Conservation (phyloP, 2,888 invertebrate species). For the Agonopterix alstromeriana region DNA sequence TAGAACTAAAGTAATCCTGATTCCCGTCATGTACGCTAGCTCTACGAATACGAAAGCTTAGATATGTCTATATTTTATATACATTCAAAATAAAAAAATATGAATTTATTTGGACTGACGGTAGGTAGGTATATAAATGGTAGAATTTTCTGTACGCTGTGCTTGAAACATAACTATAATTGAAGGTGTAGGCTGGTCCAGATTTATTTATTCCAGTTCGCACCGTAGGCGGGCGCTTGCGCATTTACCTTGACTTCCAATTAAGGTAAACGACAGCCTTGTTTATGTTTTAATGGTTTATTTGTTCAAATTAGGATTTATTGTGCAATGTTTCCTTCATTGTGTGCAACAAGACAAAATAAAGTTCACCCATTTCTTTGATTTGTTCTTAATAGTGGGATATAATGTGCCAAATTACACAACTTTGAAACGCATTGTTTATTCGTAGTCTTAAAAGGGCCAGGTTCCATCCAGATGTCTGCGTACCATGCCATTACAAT, state of each 20-base stretch:
- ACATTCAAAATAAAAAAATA: too few species aligned
- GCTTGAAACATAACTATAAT: conserved; percentile 24
- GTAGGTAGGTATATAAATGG: too few species aligned
- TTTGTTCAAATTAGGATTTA: conserved; percentile 48
- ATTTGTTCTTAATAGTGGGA: not conserved
- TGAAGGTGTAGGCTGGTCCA: conserved; percentile 54
- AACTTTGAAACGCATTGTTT: not conserved
- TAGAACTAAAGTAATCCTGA: too few species aligned
- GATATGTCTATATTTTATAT: too few species aligned
- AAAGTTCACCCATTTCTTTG: not conserved
- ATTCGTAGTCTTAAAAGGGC: conserved; percentile 13
- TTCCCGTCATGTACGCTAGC: too few species aligned
- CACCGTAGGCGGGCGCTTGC: conserved; percentile 37
- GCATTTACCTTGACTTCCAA: conserved; percentile 51
- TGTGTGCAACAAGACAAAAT: not conserved
- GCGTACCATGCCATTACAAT: conserved; percentile 22
- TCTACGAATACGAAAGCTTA: too few species aligned
- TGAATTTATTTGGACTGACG: too few species aligned
- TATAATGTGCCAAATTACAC: not conserved
- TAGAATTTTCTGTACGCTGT: not conserved
- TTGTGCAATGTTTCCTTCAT: conserved; percentile 21
- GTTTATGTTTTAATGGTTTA: conserved; percentile 47
- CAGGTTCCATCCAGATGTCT: conserved; percentile 16
- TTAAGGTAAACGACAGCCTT: conserved; percentile 49
- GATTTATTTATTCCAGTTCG: conserved; percentile 36